phyloP scores from a whole-genome alignment of 2,888 invertebrate genomes.

The Ophion ventricosus region DNA sequence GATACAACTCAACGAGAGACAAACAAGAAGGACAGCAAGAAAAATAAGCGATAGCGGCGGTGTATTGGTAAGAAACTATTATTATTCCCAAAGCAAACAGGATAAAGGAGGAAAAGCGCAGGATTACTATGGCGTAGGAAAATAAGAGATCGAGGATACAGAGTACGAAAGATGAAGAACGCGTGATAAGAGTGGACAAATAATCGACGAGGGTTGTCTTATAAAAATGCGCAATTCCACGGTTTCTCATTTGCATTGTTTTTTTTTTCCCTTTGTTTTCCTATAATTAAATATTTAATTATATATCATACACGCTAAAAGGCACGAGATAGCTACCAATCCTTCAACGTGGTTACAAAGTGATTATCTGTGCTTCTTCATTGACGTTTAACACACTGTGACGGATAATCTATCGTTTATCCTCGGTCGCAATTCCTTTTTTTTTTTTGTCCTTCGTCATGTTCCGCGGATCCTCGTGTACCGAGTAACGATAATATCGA shows the following conservation, averaged over 20 bases:
- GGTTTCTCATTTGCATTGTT: conserved; percentile 79
- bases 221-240: conserved; percentile 79
- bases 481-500: conserved; percentile 70
- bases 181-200: conserved; percentile 74
- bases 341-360: conserved; percentile 81
- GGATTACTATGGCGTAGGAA: conserved; percentile 21
- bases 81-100: conserved; percentile 43
- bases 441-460: conserved; percentile 45
- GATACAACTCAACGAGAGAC: conserved; percentile 33
- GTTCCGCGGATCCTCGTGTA: conserved; percentile 64
- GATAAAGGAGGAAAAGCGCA: conserved; percentile 21
- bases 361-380: conserved; percentile 73
- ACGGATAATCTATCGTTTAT: conserved; percentile 69
- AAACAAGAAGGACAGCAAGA: conserved; percentile 2
- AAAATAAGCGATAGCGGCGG: conserved; percentile 1
- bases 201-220: conserved; percentile 76
- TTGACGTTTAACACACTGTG: conserved; percentile 70
- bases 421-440: conserved; percentile 69
- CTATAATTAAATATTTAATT: conserved; percentile 68
- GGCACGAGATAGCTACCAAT: conserved; percentile 83
- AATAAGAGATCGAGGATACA: background rate
- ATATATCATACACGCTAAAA: conserved; percentile 81
- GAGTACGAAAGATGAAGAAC: background rate
- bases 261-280: conserved; percentile 73
- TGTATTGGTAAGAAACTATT: conserved; percentile 33